Percentiles rank a stretch among this genome's conserved stretches.
phyloP scores from a whole-genome alignment of 2,888 invertebrate species.

The Apamea anceps region DNA sequence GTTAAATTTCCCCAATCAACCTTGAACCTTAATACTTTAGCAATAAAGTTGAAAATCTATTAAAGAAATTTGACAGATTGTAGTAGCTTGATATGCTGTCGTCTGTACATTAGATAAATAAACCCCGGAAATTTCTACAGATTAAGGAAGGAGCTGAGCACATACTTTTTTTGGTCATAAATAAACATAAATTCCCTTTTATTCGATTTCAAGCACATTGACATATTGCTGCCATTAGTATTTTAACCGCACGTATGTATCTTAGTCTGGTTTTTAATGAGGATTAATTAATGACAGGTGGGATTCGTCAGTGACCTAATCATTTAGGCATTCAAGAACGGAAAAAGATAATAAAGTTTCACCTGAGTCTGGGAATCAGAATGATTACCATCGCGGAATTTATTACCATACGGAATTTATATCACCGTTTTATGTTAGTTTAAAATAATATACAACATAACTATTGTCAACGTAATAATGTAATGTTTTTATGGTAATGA shows the following conservation, averaged over 20 bases:
- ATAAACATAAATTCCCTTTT: background rate
- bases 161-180: no score
- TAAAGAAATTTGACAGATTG: no score
- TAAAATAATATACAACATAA: no score
- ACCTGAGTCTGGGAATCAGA: background rate
- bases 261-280: background rate
- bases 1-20: no score
- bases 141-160: background rate
- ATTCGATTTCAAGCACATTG: background rate
- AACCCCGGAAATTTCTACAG: background rate
- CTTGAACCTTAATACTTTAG: no score
- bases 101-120: background rate
- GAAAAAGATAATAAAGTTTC: constrained; percentile 15
- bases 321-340: background rate
- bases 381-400: background rate
- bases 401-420: background rate
- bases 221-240: background rate
- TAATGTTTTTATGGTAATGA: no score
- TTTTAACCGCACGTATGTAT: background rate
- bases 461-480: no score
- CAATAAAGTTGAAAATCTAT: no score
- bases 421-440: no score
- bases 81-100: no score
- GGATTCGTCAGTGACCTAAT: constrained; percentile 5
- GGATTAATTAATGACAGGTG: background rate